phyloP scores from a whole-genome alignment of 1,140 invertebrate species.

The Leptestheria dahalacensis region DNA sequence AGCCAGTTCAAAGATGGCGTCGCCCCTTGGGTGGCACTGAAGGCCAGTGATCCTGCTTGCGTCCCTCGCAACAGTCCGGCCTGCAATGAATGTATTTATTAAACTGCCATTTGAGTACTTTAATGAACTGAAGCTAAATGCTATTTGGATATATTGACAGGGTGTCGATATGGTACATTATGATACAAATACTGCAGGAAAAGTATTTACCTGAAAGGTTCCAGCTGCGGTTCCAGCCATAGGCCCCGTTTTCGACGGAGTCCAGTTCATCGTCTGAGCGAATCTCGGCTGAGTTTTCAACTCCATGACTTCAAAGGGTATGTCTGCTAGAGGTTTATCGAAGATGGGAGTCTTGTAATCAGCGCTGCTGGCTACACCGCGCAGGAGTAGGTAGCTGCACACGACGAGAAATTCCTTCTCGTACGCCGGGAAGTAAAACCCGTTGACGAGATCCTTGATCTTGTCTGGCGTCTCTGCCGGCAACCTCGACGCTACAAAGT shows the following conservation, averaged over 20 bases:
- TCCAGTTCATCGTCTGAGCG: background rate
- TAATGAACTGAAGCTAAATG: no score
- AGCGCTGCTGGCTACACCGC: background rate
- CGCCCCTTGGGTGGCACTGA: background rate
- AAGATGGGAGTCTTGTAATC: constrained; percentile 5
- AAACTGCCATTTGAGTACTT: no score
- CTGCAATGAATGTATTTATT: no score
- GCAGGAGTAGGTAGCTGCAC: background rate
- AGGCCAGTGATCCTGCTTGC: background rate
- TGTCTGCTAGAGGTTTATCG: constrained; percentile 7
- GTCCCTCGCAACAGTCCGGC: background rate
- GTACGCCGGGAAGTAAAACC: background rate
- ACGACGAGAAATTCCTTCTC: background rate
- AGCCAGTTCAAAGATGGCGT: background rate
- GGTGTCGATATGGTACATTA: no score
- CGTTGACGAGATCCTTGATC: background rate
- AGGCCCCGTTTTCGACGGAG: background rate
- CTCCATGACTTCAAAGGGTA: constrained; percentile 6
- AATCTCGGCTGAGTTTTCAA: background rate
- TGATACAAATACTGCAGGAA: no score
- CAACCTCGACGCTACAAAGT: background rate
- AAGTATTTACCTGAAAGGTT: background rate
- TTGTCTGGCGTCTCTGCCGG: background rate
- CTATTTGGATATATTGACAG: no score
- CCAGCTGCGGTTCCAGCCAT: background rate